Conservation (phyloP, 2,888 invertebrate species). For the Aleiodes testaceus region DNA sequence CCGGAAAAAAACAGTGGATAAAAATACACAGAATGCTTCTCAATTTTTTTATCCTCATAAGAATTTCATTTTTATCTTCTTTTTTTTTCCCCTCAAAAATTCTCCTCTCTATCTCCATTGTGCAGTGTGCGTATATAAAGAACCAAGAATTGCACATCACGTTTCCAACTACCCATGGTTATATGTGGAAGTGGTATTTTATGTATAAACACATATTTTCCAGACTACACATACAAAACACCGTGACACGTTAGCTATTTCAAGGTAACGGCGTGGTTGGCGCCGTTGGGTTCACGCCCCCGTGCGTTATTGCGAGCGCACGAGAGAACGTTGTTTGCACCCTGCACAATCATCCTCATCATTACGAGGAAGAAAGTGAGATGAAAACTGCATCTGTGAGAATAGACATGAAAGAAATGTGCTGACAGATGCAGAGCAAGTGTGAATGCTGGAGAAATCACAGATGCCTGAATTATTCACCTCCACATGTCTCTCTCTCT, state of each 20-base stretch:
- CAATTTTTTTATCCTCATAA: background rate
- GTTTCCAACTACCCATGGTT: background rate
- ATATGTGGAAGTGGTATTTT: conserved; percentile 15
- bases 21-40: background rate
- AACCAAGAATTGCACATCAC: conserved; percentile 10
- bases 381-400: background rate
- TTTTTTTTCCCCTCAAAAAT: conserved; percentile 2
- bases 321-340: background rate
- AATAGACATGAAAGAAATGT: conserved; percentile 16
- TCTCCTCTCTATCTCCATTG: conserved; percentile 17
- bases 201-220: conserved; percentile 21
- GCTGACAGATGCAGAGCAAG: conserved; percentile 22
- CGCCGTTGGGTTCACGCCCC: conserved; percentile 41
- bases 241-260: conserved; percentile 57
- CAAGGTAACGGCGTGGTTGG: conserved; percentile 52
- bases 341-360: background rate
- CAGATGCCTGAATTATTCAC: background rate
- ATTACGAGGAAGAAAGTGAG: background rate
- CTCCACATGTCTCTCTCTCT: conserved; percentile 1
- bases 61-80: conserved; percentile 9
- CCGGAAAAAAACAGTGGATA: background rate
- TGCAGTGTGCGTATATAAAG: background rate
- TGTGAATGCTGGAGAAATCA: background rate
- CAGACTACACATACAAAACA: conserved; percentile 38
- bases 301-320: conserved; percentile 41